phyloP scores from a whole-genome alignment of 2,888 invertebrate genomes.

The Dinocampus coccinellae region DNA sequence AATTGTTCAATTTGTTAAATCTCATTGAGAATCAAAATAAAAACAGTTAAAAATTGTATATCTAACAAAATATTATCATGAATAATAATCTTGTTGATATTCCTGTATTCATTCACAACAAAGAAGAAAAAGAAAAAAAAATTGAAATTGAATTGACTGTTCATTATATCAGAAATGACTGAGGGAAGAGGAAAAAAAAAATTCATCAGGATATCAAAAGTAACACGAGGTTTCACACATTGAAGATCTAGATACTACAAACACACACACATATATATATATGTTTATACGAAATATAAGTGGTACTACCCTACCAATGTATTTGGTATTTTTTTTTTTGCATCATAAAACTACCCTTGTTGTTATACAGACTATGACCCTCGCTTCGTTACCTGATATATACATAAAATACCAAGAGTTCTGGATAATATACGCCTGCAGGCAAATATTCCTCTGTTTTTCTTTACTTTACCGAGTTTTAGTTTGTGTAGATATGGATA shows the following conservation, averaged over 20 bases:
- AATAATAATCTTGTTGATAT: not conserved
- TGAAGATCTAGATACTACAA: constrained; percentile 4
- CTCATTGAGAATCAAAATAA: not conserved
- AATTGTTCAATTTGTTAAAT: constrained; percentile 14
- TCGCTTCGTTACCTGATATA: constrained; percentile 44
- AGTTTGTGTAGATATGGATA: no score
- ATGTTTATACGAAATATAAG: constrained; percentile 27
- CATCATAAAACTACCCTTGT: constrained; percentile 50
- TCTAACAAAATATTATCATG: no score
- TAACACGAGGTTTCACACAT: constrained; percentile 26
- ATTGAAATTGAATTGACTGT: no score
- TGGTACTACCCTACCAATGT: constrained; percentile 41
- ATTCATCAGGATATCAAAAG: constrained; percentile 21
- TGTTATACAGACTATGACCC: constrained; percentile 34
- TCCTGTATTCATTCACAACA: no score
- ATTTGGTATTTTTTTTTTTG: not conserved
- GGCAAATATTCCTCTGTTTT: constrained; percentile 10
- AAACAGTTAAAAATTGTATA: not conserved
- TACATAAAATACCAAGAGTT: constrained; percentile 3
- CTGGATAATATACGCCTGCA: constrained; percentile 27
- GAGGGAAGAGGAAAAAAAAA: not conserved
- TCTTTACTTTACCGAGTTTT: not conserved
- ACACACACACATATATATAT: not conserved
- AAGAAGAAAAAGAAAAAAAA: no score
- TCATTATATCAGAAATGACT: no score